Conservation (phyloP, 2,888 invertebrate species). For the Euplexia lucipara region DNA sequence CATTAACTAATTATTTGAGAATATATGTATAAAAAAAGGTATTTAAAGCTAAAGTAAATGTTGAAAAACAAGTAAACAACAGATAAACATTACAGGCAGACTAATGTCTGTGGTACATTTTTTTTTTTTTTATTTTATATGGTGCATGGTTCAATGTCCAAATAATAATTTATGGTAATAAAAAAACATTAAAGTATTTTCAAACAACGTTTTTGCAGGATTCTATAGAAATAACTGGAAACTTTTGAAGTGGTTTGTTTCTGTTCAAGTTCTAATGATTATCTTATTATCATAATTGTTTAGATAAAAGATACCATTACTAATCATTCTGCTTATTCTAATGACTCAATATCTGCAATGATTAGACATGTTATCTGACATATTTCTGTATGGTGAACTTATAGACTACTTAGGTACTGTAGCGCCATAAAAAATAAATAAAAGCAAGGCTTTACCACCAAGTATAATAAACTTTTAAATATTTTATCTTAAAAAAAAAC, state of each 20-base stretch:
- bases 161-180: neutral
- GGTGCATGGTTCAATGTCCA: conserved; percentile 4
- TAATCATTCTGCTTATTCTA: conserved; percentile 15
- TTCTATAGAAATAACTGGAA: conserved; percentile 9
- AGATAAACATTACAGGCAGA: neutral
- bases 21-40: no score
- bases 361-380: conserved; percentile 5
- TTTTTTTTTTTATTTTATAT: neutral
- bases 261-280: conserved; percentile 27
- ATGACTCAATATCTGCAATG: conserved; percentile 21
- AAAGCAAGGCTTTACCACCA: neutral
- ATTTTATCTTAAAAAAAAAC: neutral
- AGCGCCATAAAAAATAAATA: no score
- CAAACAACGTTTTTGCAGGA: neutral
- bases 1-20: no score
- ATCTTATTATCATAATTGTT: conserved; percentile 33
- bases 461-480: neutral
- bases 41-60: no score
- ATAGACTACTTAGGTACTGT: neutral
- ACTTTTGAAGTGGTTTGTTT: conserved; percentile 23
- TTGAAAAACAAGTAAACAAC: no score
- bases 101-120: neutral
- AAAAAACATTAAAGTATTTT: no score
- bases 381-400: neutral
- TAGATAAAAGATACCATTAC: conserved; percentile 22